Evolutionary conservation across 2,113 vertebrate genomes (phyloP), one percentile per base, ranked within the genome.

Genomic region (Cranoglanis bouderius): DNA sequence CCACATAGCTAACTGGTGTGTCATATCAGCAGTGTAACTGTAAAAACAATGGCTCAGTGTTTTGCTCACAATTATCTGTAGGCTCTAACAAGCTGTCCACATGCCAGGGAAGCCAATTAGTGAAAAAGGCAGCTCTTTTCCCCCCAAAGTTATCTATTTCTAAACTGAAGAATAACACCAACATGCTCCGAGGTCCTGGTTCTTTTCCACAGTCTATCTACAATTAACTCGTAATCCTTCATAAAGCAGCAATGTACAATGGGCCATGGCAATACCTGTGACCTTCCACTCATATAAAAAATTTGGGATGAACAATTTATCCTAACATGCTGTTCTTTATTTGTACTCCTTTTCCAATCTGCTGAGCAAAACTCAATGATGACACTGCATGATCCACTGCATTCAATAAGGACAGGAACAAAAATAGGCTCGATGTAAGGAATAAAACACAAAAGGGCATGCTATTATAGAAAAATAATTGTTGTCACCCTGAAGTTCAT

Each of bases 51-150:
- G 59, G 24, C 88, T 87, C 51, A 53, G 57, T 77, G 43, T 40
- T 78, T 57, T 38, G 29, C 72, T 88, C 78, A 82, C 77, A 86
- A 86, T 84, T 78, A 90, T 91, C 87, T 65, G 59, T 18, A 87
- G 24, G 46, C 75, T 85, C 74, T 74, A 90, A 85, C 75, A 84
- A 88, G 82, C 77, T 85, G 88, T 89, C 38, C 77, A 78, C 55
- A 86, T 89, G 82, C 88, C 85, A 90, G 63, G 78, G 63, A 80
- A 75, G 53, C 91, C 65, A 90, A 90, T 90, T 88, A 92, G 91
- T 67, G 53, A 87, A 21, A 65, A 86, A 87, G 61, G 13, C 80
- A 32, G 53, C 14, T 51, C 46, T 77, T 43, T 13, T 6, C 51
- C n/a, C 10, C n/a, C 26, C 38, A 72, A 65, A 57, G 26, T 84